These are phyloP conservation scores for Neoarius graeffei DNA, from an alignment of 2,113 vertebrate species.

Conservation along the genomic window DNA sequence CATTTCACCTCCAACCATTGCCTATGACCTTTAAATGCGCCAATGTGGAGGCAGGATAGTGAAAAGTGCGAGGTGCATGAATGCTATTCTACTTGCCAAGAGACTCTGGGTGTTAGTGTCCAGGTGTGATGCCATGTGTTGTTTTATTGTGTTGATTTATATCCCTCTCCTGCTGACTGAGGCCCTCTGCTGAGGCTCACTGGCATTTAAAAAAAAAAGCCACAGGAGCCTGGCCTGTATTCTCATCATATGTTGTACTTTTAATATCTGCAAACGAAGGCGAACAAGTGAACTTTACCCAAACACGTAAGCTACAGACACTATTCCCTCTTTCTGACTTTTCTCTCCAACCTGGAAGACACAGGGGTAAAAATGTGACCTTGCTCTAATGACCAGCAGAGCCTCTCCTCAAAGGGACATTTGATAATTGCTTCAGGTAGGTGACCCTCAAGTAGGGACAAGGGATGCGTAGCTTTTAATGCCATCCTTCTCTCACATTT, in stretches of 20 bases:
- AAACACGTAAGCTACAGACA: slow-evolving; percentile 25
- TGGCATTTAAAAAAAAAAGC: slow-evolving; percentile 54
- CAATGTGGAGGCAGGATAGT: not conserved
- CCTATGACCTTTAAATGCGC: too few relatives aligned
- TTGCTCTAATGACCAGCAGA: slow-evolving; percentile 60
- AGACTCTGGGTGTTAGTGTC: slow-evolving; percentile 31
- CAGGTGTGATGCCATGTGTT: slow-evolving; percentile 48
- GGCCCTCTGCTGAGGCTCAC: slow-evolving; percentile 34
- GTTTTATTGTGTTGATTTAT: slow-evolving; percentile 44
- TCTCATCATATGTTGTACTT: slow-evolving; percentile 28
- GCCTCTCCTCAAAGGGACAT: slow-evolving; percentile 60
- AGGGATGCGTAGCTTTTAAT: slow-evolving; percentile 65
- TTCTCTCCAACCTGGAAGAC: slow-evolving; percentile 31
- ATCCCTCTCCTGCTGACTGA: slow-evolving; percentile 47
- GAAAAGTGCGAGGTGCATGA: not conserved
- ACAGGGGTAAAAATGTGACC: slow-evolving; percentile 51
- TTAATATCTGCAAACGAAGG: slow-evolving; percentile 32
- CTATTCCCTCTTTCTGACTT: slow-evolving; percentile 5
- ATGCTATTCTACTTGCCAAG: slow-evolving; percentile 24
- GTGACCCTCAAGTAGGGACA: slow-evolving; percentile 67
- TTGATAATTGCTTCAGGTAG: slow-evolving; percentile 66
- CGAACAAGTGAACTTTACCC: slow-evolving; percentile 42
- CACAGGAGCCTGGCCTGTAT: slow-evolving; percentile 36
- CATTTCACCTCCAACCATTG: too few relatives aligned
- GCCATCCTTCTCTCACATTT: slow-evolving; percentile 51